Base-by-base conservation (phyloP, 2,888 invertebrate genomes). In the Platerodrilus igneus region DNA sequence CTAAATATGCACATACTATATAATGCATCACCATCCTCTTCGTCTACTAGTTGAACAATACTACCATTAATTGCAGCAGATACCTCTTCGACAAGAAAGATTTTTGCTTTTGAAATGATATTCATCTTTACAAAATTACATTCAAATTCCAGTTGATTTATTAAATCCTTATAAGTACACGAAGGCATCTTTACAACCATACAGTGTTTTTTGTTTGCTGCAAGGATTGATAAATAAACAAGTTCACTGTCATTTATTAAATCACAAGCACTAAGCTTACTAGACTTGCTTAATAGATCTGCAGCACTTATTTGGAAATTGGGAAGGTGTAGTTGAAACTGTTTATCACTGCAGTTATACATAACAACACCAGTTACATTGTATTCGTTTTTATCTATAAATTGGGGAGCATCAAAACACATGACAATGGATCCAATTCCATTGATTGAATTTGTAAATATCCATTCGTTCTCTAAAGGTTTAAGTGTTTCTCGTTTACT, bases 61-160 rank as follows among this genome's bases (percentile, higher is more conserved):
- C 40, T 34, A 16, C 51, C 56, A 47, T 61, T 51, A 39, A 63
- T 49, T 14, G 35, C 11, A 4, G 44, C 42, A 32, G 52, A 51
- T 22, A 58, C 29, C 10, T 50, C 49, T 23, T 53, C 49, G 8
- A 52, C 53, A 30, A 53, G 59, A 39, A 51, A 50, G 8, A 34
- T 51, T 41, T 38, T 50, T 27, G 46, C 48, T 30, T 20, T 40
- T 26, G 47, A 46, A 10, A 20, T 19, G 13, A 55, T 10, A 11
- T 49, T 38, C 8, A 58, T 21, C 36, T 52, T 55, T 4, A 37
- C 48, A 25, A 62, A 53, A 9, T 45, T 43, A 35, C 62, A 63
- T 34, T 60, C 51, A 16, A 55, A 53, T 53, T 60, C 58, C 27
- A 64, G 52, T n/a, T 56, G 49, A 16, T 47, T 54, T 16, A 50